Conservation (phyloP, 2,113 vertebrate genomes). For the Origma solitaria region DNA sequence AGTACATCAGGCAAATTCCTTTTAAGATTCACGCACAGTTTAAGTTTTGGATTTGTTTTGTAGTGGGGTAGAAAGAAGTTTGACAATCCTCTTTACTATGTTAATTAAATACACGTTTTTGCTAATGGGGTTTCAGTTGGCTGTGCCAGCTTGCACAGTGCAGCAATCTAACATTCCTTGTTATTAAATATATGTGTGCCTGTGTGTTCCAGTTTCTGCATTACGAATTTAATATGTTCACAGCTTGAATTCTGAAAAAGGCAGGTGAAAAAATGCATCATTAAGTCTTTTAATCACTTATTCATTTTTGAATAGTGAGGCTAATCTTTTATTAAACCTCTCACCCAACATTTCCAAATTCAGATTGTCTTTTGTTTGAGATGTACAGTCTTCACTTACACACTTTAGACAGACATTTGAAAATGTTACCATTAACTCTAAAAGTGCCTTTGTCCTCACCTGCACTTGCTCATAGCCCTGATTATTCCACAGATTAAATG, state of each 20-base stretch:
- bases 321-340: neutral
- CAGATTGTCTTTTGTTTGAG: neutral
- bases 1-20: conserved; percentile 14
- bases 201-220: neutral
- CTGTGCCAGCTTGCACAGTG: neutral
- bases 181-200: neutral
- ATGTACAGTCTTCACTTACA: neutral
- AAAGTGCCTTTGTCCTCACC: neutral
- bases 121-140: neutral
- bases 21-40: conserved; percentile 21
- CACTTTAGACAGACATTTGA: neutral
- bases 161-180: neutral
- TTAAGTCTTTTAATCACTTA: neutral
- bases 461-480: neutral
- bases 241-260: neutral
- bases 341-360: neutral
- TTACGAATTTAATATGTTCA: neutral
- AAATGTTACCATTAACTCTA: neutral
- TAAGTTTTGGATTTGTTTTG: conserved; percentile 53
- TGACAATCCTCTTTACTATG: neutral
- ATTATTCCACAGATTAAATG: neutral
- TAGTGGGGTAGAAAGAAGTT: neutral
- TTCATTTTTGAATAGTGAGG: neutral
- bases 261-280: neutral
- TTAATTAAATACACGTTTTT: conserved; percentile 30